Evolutionary conservation across 2,113 vertebrate species (phyloP).

Genomic region (Spheniscus mendiculus): DNA sequence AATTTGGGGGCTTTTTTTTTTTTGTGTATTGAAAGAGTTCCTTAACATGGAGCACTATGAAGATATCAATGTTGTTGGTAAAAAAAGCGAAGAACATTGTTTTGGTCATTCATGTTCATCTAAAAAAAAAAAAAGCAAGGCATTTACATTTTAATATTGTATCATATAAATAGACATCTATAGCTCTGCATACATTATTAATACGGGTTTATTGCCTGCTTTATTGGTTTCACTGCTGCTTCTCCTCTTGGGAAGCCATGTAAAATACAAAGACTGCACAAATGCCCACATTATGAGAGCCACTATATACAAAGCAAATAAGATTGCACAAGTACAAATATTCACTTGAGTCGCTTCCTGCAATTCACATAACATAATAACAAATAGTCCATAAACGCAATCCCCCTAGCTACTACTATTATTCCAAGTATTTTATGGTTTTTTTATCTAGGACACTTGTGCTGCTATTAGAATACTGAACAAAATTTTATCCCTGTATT

Average conservation of each 20-base stretch:
- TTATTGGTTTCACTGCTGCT: constrained; percentile 75
- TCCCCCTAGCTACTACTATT: constrained; percentile 18
- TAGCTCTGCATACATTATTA: constrained; percentile 78
- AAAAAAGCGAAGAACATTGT: constrained; percentile 14
- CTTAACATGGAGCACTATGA: background rate
- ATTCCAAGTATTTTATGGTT: background rate
- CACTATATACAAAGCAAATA: constrained; percentile 59
- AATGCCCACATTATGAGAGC: constrained; percentile 21
- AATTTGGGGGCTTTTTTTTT: background rate
- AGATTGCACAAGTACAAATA: constrained; percentile 61
- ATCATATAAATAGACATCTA: constrained; percentile 73
- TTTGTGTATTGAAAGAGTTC: background rate
- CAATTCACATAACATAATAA: constrained; percentile 59
- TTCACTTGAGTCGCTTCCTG: constrained; percentile 29
- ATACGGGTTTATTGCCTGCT: constrained; percentile 72
- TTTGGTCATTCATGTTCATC: constrained; percentile 55
- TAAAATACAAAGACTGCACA: constrained; percentile 63
- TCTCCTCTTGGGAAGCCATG: constrained; percentile 71
- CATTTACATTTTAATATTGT: constrained; percentile 57
- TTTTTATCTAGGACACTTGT: background rate
- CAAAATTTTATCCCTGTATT: background rate
- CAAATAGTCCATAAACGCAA: constrained; percentile 41
- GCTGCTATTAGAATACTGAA: background rate
- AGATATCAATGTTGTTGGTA: background rate
- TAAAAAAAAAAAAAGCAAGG: background rate